Evolutionary conservation across 2,888 invertebrate species (phyloP).

Genomic region (Lasioglossum lativentre): DNA sequence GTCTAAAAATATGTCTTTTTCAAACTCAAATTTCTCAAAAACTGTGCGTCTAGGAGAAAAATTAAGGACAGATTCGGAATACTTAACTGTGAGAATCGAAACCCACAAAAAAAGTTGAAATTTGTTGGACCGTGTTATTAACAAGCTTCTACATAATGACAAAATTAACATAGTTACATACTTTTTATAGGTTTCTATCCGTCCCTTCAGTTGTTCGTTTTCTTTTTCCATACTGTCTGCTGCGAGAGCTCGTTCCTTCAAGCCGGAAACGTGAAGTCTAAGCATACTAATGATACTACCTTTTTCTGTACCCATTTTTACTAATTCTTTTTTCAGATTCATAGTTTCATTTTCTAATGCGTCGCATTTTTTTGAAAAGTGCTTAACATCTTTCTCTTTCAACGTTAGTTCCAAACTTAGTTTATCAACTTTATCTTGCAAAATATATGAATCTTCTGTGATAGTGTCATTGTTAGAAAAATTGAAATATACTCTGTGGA

Average conservation of each 20-base stretch:
- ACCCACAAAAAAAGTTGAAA: no score
- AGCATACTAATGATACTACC: constrained; percentile 86
- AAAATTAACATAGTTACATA: constrained; percentile 33
- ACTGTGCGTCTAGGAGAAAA: no score
- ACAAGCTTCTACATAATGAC: background rate
- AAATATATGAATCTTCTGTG: constrained; percentile 25
- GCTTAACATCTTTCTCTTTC: constrained; percentile 85
- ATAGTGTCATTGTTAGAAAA: constrained; percentile 85
- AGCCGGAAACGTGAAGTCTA: constrained; percentile 86
- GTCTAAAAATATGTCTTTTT: no score
- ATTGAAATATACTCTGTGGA: constrained; percentile 89
- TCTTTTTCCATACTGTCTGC: constrained; percentile 86
- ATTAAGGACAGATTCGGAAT: no score
- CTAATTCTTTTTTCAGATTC: constrained; percentile 75
- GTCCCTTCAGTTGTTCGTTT: constrained; percentile 86
- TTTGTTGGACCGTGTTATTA: no score
- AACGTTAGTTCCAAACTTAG: constrained; percentile 48
- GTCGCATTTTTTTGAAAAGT: constrained; percentile 44
- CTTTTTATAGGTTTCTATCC: constrained; percentile 83
- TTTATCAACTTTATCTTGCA: constrained; percentile 58
- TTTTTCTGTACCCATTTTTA: constrained; percentile 77
- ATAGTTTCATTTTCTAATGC: constrained; percentile 73
- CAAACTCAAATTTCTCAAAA: no score
- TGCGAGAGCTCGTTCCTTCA: constrained; percentile 83
- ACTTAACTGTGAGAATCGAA: no score